Evolutionary conservation across 2,888 invertebrate species (phyloP), one percentile per base, ranked within the genome.

Genomic region (Heliconius hortense): DNA sequence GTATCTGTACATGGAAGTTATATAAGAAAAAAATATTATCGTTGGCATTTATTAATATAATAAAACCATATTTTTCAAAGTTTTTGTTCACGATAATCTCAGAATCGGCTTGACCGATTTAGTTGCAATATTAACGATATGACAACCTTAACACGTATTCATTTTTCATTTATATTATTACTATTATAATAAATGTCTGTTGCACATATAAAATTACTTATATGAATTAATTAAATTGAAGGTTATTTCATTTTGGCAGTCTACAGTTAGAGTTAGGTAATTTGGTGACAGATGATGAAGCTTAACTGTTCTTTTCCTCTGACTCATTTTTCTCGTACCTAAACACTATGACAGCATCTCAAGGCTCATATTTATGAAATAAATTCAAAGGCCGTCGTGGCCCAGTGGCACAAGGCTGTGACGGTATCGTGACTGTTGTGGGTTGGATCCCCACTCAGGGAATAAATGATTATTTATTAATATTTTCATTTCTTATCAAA

Each of bases 261-360:
- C 69, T 74, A 67, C 76, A 43, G 77, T 77, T 76, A 77, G 72
- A 79, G 82, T 82, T 82, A 83, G 81, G 83, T 86, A 85, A 87
- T 89, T 86, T 82, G 83, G 81, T 84, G 85, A 85, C 86, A 86
- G 83, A 82, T 85, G 87, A 87, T 85, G 87, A 87, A 85, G 85
- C 86, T 87, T 86, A 91, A 91, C 86, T 84, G 85, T 85, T 85
- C 88, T 86, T 89, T 90, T 89, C 90, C 90, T 89, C 86, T 91
- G 90, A 90, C 79, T 90, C 90, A 90, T 81, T 71, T 74, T 72
- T 43, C 76, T 82, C 80, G 76, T 78, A 79, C 84, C 85, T 85
- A 84, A 48, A 86, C 83, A 80, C 82, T 82, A 82, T 84, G 82
- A 82, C 80, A 84, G 84, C 80, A 84, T 84, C 84, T 85, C 88